A percentile compares a stretch with the other conserved stretches of the same genome.
Evolutionary conservation across 2,888 invertebrate genomes (phyloP).

Genomic region (Nephrotoma appendiculata): DNA sequence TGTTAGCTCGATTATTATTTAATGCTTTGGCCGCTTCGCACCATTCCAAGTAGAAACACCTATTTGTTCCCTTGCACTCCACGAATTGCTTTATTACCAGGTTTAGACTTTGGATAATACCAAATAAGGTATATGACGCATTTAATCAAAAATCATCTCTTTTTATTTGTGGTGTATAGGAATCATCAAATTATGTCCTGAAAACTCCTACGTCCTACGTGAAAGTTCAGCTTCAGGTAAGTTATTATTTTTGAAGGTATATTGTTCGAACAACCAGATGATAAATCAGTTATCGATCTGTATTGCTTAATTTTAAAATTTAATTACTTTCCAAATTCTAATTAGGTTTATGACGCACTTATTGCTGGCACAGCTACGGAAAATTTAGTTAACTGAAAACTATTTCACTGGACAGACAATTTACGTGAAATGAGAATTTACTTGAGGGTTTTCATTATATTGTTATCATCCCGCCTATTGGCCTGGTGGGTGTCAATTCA

Average conservation of each 20-base stretch:
- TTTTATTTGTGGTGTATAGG: neutral
- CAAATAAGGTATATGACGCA: neutral
- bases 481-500: no score
- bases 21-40: neutral
- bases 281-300: no score
- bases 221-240: neutral
- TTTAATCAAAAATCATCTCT: neutral
- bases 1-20: neutral
- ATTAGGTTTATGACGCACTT: no score
- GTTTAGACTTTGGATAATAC: neutral
- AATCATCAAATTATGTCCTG: neutral
- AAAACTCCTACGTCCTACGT: neutral
- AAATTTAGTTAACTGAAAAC: no score
- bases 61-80: neutral
- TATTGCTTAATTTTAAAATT: no score
- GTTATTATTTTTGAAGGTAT: neutral
- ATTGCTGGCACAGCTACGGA: no score
- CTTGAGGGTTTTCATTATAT: no score
- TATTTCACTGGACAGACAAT: no score
- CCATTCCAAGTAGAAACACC: neutral
- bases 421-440: no score
- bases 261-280: no score
- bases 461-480: no score
- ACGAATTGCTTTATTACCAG: neutral
- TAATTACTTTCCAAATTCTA: no score